Evolutionary conservation across 2,888 invertebrate species (phyloP).

Genomic region (Cryptus armator): DNA sequence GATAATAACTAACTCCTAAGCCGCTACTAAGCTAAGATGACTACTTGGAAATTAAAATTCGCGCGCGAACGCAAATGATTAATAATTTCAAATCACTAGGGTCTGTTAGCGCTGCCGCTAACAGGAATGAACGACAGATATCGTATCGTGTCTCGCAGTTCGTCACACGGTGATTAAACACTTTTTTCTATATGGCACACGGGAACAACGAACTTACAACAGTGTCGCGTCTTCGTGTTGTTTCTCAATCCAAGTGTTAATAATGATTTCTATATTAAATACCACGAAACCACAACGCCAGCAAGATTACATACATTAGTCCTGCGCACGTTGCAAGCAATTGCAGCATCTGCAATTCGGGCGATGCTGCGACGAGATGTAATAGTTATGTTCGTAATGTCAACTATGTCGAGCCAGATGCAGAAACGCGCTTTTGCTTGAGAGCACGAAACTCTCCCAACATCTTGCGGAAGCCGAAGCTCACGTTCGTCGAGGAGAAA

Average conservation of each 20-base stretch:
- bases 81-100: too few species aligned
- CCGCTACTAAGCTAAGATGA: too few species aligned
- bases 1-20: too few species aligned
- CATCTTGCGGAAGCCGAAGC: slow-evolving; percentile 16
- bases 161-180: too few species aligned
- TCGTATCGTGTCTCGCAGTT: too few species aligned
- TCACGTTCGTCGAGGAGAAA: slow-evolving; percentile 17
- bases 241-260: neutral
- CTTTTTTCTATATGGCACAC: too few species aligned
- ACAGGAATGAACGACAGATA: too few species aligned
- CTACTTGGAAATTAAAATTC: too few species aligned
- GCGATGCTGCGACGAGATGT: slow-evolving; percentile 23
- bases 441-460: slow-evolving; percentile 33
- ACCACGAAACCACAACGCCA: neutral
- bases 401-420: slow-evolving; percentile 71
- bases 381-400: slow-evolving; percentile 76
- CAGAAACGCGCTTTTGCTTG: neutral
- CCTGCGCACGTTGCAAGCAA: neutral
- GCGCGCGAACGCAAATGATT: too few species aligned
- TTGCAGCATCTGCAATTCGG: slow-evolving; percentile 6
- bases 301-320: neutral
- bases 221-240: too few species aligned
- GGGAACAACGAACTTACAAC: too few species aligned
- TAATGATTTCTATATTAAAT: neutral
- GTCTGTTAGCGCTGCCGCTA: too few species aligned